A percentile compares a stretch with the other conserved stretches of the same genome.
phyloP scores from a whole-genome alignment of 2,113 vertebrate genomes.

The Hymenochirus boettgeri region DNA sequence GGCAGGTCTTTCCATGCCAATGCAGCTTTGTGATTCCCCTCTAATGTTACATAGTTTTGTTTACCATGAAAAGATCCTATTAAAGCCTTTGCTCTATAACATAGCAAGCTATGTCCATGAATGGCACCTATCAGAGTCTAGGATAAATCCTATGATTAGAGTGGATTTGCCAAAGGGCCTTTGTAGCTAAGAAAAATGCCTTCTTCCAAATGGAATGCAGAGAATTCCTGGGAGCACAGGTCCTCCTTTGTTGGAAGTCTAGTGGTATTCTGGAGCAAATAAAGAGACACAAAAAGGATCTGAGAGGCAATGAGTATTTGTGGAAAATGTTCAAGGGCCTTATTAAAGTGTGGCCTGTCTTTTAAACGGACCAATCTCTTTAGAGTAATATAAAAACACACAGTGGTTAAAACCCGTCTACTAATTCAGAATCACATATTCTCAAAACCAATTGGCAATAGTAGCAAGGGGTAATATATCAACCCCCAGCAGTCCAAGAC shows the following conservation, averaged over 20 bases:
- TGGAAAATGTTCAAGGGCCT: conserved; percentile 72
- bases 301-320: conserved; percentile 74
- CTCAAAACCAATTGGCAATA: too few species aligned
- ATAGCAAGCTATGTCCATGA: conserved; percentile 74
- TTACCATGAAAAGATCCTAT: conserved; percentile 76
- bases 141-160: conserved; percentile 89
- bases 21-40: conserved; percentile 68
- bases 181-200: conserved; percentile 94
- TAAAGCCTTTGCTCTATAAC: conserved; percentile 70
- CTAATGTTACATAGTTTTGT: conserved; percentile 74
- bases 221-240: conserved; percentile 95
- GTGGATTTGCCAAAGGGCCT: conserved; percentile 89
- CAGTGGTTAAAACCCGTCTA: conserved; percentile 40
- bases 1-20: conserved; percentile 54
- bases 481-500: too few species aligned
- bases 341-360: conserved; percentile 60
- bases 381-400: conserved; percentile 51
- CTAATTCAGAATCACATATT: too few species aligned
- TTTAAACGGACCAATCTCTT: conserved; percentile 54
- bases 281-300: conserved; percentile 86
- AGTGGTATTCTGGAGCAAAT: conserved; percentile 82
- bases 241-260: conserved; percentile 83
- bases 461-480: too few species aligned
- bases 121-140: conserved; percentile 87
- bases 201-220: conserved; percentile 91